These are phyloP conservation scores for Conops quadrifasciatus DNA, from an alignment of 2,888 invertebrate genomes.

Conservation along the genomic window DNA sequence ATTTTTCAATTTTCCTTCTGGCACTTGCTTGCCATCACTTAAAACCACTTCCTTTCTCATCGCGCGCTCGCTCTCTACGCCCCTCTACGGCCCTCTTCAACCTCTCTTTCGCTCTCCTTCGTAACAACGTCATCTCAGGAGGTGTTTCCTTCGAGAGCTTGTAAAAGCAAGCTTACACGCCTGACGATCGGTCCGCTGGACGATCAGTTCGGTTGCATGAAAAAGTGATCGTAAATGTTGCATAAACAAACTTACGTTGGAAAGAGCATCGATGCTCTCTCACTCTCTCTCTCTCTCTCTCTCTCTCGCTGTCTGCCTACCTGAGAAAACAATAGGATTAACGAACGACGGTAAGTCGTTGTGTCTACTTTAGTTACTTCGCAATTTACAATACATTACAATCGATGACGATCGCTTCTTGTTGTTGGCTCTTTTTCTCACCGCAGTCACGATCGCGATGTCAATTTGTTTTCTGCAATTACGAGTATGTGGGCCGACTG, in stretches of 20 bases:
- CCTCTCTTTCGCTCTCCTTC: not conserved
- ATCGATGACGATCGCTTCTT: slow-evolving; percentile 8
- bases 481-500: not conserved
- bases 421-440: not conserved
- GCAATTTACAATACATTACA: slow-evolving; percentile 6
- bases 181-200: no score
- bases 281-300: no score
- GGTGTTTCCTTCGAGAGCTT: no score
- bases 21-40: not conserved
- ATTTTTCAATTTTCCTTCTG: slow-evolving; percentile 6
- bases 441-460: slow-evolving; percentile 6
- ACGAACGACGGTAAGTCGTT: no score
- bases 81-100: no score
- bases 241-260: not conserved
- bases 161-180: no score
- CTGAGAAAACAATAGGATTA: no score
- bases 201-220: not conserved
- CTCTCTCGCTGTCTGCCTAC: no score
- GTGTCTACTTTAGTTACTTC: not conserved
- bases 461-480: slow-evolving; percentile 31
- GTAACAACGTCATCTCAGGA: not conserved
- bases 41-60: not conserved
- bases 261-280: no score
- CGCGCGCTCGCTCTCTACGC: not conserved
- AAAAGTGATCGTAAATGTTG: slow-evolving; percentile 4